These are phyloP conservation scores for Xanthostigma xanthostigma DNA, from an alignment of 2,888 invertebrate species.

Conservation along the genomic window DNA sequence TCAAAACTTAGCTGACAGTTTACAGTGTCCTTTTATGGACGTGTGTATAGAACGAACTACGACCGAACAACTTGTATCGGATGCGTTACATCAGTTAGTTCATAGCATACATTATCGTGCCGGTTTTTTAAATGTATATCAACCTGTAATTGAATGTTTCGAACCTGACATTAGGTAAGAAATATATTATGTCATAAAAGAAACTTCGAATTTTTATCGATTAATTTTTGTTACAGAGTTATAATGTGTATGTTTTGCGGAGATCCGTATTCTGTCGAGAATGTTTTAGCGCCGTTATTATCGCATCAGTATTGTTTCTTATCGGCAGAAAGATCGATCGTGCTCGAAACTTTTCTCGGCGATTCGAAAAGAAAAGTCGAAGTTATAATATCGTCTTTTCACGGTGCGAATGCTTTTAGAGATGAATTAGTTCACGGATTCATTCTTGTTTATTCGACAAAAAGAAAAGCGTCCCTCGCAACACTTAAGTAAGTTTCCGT, in stretches of 20 bases:
- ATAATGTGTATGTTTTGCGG: slow-evolving; percentile 95
- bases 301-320: slow-evolving; percentile 77
- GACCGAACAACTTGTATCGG: slow-evolving; percentile 48
- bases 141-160: slow-evolving; percentile 61
- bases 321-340: slow-evolving; percentile 73
- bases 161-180: slow-evolving; percentile 68
- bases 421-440: slow-evolving; percentile 90
- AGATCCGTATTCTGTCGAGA: slow-evolving; percentile 82
- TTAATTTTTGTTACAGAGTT: slow-evolving; percentile 41
- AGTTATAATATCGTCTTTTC: slow-evolving; percentile 86
- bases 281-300: slow-evolving; percentile 74
- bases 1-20: slow-evolving; percentile 73
- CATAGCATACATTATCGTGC: slow-evolving; percentile 65
- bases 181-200: neutral
- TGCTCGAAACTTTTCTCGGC: slow-evolving; percentile 83
- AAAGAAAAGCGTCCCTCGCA: slow-evolving; percentile 85
- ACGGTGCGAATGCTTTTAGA: slow-evolving; percentile 81
- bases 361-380: slow-evolving; percentile 79
- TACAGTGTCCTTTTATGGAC: slow-evolving; percentile 77
- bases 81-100: slow-evolving; percentile 58
- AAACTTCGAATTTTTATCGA: no score
- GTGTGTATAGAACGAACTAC: slow-evolving; percentile 52
- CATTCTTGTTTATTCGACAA: slow-evolving; percentile 87
- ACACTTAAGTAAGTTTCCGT: slow-evolving; percentile 59
- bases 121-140: slow-evolving; percentile 55